A percentile compares a stretch with the other conserved stretches of the same genome.
These are phyloP conservation scores for Parasteatoda tepidariorum DNA, from an alignment of 1,140 invertebrate genomes.

Conservation along the genomic window DNA sequence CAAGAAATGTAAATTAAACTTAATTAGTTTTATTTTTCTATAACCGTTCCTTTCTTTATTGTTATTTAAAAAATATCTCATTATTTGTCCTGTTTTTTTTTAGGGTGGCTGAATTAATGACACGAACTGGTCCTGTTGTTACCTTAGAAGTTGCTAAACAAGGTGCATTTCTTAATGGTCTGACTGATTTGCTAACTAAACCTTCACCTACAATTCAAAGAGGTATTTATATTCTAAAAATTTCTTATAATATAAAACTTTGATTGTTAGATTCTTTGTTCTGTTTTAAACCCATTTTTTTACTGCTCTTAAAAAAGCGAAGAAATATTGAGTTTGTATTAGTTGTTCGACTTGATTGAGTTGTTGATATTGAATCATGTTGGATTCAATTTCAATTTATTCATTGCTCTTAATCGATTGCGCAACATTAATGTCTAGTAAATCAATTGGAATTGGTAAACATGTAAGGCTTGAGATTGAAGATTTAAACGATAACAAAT, in stretches of 20 bases:
- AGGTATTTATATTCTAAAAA: constrained; percentile 73
- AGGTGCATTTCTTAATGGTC: constrained; percentile 95
- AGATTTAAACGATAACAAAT: too few species aligned
- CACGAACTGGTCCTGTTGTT: constrained; percentile 92
- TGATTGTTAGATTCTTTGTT: too few species aligned
- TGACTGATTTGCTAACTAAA: constrained; percentile 79
- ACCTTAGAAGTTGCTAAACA: constrained; percentile 97
- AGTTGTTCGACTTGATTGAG: too few species aligned
- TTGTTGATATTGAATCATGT: too few species aligned
- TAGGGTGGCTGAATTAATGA: constrained; percentile 95
- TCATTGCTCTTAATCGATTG: too few species aligned
- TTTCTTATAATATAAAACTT: neutral
- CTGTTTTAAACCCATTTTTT: neutral
- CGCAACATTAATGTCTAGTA: too few species aligned
- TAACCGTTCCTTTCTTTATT: neutral
- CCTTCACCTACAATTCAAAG: constrained; percentile 85
- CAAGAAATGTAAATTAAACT: constrained; percentile 82
- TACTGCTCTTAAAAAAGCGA: neutral
- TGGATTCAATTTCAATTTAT: too few species aligned
- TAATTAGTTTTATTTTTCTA: neutral
- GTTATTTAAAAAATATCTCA: neutral
- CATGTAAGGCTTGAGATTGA: too few species aligned
- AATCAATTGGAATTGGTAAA: too few species aligned
- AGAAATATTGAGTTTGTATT: too few species aligned
- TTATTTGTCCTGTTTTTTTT: constrained; percentile 31